Evolutionary conservation across 2,888 invertebrate genomes (phyloP).

Genomic region (Drosophila eohydei): DNA sequence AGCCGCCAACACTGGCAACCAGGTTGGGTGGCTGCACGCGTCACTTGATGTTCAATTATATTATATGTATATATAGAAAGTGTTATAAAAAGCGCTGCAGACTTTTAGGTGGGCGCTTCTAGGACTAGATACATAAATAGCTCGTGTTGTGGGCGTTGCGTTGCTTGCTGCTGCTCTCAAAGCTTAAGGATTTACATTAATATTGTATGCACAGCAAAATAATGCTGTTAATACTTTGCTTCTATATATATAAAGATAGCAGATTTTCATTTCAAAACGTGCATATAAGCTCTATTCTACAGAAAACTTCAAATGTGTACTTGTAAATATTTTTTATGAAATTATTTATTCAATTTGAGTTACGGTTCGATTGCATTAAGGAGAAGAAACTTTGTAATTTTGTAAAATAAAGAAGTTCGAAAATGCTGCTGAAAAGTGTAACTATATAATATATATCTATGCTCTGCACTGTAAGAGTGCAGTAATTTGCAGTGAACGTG

Average conservation of each 20-base stretch:
- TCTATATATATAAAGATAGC: neutral
- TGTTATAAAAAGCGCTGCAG: conserved; percentile 32
- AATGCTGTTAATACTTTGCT: too few relatives aligned
- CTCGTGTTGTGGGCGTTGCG: conserved; percentile 25
- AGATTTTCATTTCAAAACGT: neutral
- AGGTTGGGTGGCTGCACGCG: conserved; percentile 11
- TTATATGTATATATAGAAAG: conserved; percentile 29
- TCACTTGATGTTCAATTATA: conserved; percentile 47
- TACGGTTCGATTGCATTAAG: too few relatives aligned
- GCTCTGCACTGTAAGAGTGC: too few relatives aligned
- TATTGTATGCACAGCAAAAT: neutral
- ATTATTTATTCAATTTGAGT: too few relatives aligned
- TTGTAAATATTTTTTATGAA: too few relatives aligned
- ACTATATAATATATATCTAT: too few relatives aligned
- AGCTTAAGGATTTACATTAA: neutral
- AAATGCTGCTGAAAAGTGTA: too few relatives aligned
- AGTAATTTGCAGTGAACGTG: neutral
- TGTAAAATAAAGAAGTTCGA: too few relatives aligned
- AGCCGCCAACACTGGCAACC: conserved; percentile 15
- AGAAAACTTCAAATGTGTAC: neutral
- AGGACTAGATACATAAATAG: conserved; percentile 25
- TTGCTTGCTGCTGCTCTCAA: neutral
- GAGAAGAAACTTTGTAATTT: too few relatives aligned
- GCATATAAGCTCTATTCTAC: neutral
- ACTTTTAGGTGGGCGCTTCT: conserved; percentile 32